These are phyloP conservation scores for Caenorhabditis plicata DNA, from an alignment of 2,888 invertebrate genomes.

Conservation along the genomic window DNA sequence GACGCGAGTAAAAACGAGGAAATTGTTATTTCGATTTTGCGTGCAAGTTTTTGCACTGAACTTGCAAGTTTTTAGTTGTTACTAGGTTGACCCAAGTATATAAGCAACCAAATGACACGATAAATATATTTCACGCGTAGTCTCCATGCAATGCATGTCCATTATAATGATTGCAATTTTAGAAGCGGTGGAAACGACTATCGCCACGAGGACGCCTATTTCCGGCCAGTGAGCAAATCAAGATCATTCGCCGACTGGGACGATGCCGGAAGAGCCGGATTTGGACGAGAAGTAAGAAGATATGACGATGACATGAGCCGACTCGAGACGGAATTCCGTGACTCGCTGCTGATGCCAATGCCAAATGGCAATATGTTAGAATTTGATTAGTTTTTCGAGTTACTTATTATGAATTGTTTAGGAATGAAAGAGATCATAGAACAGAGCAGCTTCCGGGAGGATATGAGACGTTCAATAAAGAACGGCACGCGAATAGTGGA, in stretches of 20 bases:
- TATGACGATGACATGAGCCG: conserved; percentile 58
- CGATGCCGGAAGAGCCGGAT: conserved; percentile 46
- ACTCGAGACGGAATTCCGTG: conserved; percentile 56
- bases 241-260: conserved; percentile 65
- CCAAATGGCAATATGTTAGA: conserved; percentile 56
- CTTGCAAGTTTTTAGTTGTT: too few relatives aligned
- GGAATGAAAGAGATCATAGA: conserved; percentile 54
- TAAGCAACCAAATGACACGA: too few relatives aligned
- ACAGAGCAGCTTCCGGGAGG: conserved; percentile 64
- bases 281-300: conserved; percentile 28
- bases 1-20: too few relatives aligned
- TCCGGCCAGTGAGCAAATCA: conserved; percentile 56
- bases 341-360: conserved; percentile 60
- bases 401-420: conserved; percentile 1
- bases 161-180: too few relatives aligned
- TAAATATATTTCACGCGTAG: too few relatives aligned
- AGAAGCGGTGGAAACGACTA: conserved; percentile 18
- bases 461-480: conserved; percentile 60
- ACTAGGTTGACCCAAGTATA: too few relatives aligned
- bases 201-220: conserved; percentile 26
- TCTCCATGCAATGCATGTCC: too few relatives aligned
- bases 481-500: conserved; percentile 50
- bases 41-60: too few relatives aligned
- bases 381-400: too few relatives aligned
- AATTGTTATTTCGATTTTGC: too few relatives aligned